Evolutionary conservation across 2,797 vertebrate genomes (phyloP).

Genomic region (Brachyalestes nurse): DNA sequence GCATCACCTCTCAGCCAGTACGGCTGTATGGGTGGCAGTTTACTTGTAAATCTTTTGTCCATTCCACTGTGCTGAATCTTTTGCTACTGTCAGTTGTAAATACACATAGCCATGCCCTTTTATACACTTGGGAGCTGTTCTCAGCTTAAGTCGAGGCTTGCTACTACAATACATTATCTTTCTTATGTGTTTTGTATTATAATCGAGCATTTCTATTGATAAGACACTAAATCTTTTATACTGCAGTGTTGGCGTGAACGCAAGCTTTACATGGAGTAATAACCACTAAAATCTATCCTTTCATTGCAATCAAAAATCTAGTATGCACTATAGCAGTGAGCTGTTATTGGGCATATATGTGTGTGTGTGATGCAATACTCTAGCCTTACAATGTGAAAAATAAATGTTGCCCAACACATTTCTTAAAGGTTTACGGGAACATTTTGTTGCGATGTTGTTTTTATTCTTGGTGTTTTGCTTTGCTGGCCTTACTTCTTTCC

Average conservation of each 20-base stretch:
- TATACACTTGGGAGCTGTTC: slow-evolving; percentile 25
- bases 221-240: slow-evolving; percentile 49
- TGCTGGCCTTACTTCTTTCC: slow-evolving; percentile 13
- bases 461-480: slow-evolving; percentile 15
- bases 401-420: slow-evolving; percentile 19
- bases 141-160: slow-evolving; percentile 1
- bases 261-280: slow-evolving; percentile 24
- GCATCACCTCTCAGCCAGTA: neutral
- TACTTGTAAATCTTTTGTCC: slow-evolving; percentile 23
- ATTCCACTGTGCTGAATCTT: slow-evolving; percentile 50
- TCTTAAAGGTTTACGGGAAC: slow-evolving; percentile 31
- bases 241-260: slow-evolving; percentile 35
- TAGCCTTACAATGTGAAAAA: slow-evolving; percentile 29
- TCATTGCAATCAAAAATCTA: slow-evolving; percentile 15
- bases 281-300: neutral
- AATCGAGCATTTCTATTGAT: slow-evolving; percentile 44
- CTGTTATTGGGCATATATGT: slow-evolving; percentile 21
- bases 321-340: slow-evolving; percentile 27
- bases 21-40: slow-evolving; percentile 17
- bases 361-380: slow-evolving; percentile 39
- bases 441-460: slow-evolving; percentile 24
- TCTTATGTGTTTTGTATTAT: slow-evolving; percentile 36
- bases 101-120: slow-evolving; percentile 40
- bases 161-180: slow-evolving; percentile 7
- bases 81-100: slow-evolving; percentile 42